These are phyloP conservation scores for Vanessa tameamea DNA, from an alignment of 1,140 invertebrate genomes.

Conservation along the genomic window DNA sequence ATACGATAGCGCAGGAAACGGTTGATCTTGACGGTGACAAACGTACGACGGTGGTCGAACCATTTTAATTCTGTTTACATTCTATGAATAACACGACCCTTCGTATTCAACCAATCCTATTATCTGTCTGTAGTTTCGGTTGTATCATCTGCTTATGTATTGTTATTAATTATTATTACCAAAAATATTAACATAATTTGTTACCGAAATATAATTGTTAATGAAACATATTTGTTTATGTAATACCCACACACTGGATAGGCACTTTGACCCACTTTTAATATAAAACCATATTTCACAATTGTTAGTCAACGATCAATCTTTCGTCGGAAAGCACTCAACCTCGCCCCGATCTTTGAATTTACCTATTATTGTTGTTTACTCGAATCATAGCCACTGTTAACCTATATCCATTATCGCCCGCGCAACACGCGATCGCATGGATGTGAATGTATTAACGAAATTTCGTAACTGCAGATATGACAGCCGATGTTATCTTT, in stretches of 20 bases:
- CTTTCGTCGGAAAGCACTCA: constrained; percentile 60
- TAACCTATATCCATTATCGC: constrained; percentile 60
- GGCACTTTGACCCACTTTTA: constrained; percentile 23
- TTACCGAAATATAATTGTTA: background rate
- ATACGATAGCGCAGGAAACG: constrained; percentile 40
- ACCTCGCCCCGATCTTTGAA: constrained; percentile 52
- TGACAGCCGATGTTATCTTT: constrained; percentile 40
- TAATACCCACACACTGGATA: background rate
- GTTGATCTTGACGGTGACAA: constrained; percentile 42
- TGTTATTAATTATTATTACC: background rate
- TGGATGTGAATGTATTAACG: constrained; percentile 48
- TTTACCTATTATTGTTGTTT: constrained; percentile 69
- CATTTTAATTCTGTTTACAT: constrained; percentile 37
- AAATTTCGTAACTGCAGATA: constrained; percentile 35
- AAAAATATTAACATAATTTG: background rate
- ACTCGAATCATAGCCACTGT: constrained; percentile 52
- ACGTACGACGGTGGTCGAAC: constrained; percentile 29
- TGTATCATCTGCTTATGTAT: background rate
- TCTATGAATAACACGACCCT: constrained; percentile 34
- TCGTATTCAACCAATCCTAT: constrained; percentile 21
- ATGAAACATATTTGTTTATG: background rate
- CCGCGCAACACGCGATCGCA: constrained; percentile 57
- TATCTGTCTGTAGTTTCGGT: background rate
- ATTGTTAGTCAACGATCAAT: constrained; percentile 43
- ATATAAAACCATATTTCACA: constrained; percentile 43